phyloP scores from a whole-genome alignment of 2,113 vertebrate genomes.

The Mastomys natalensis region DNA sequence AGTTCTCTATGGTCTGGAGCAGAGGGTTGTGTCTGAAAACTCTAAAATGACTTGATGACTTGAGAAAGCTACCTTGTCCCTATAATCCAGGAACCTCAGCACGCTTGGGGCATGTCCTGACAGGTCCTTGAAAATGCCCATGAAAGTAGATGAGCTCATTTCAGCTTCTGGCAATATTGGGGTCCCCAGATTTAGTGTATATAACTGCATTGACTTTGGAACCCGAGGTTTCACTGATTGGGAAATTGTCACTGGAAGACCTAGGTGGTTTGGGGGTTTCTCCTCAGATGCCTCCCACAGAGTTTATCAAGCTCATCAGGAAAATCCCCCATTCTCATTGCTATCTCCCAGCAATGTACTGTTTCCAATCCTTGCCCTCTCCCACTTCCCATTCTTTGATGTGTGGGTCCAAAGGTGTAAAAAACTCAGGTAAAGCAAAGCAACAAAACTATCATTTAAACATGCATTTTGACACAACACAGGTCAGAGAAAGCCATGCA shows the following conservation, averaged over 20 bases:
- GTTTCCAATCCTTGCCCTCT: fast-evolving
- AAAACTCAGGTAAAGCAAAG: background rate
- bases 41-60: background rate
- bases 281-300: fast-evolving
- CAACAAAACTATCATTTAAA: fast-evolving
- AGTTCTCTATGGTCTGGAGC: background rate
- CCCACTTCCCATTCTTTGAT: fast-evolving
- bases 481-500: background rate
- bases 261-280: background rate
- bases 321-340: fast-evolving
- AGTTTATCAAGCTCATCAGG: fast-evolving
- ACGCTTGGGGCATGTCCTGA: fast-evolving
- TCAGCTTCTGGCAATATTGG: background rate
- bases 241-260: fast-evolving
- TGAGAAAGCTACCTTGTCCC: fast-evolving
- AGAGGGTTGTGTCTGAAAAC: background rate
- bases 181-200: background rate
- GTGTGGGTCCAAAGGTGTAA: fast-evolving
- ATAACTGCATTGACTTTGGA: fast-evolving
- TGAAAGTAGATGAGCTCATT: background rate
- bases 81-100: fast-evolving
- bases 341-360: fast-evolving
- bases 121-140: background rate
- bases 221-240: background rate
- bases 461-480: fast-evolving